Percentiles rank a stretch among this genome's conserved stretches.
These are phyloP conservation scores for Leptinotarsa texana DNA, from an alignment of 1,140 invertebrate species.

Conservation along the genomic window DNA sequence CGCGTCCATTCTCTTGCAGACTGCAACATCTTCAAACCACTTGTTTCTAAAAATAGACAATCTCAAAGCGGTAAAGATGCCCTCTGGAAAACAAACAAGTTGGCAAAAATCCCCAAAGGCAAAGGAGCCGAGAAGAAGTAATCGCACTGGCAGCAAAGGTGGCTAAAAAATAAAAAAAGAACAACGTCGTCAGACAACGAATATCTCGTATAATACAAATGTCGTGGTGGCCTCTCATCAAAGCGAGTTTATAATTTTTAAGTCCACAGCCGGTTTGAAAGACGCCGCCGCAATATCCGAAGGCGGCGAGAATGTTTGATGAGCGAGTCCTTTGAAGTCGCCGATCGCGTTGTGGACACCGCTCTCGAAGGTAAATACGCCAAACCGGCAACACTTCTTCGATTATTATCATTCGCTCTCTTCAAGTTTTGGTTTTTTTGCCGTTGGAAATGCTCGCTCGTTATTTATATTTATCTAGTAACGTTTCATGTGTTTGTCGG, in stretches of 20 bases:
- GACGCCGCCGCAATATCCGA: constrained; percentile 19
- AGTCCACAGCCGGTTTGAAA: constrained; percentile 28
- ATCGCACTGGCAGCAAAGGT: not conserved
- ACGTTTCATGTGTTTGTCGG: not conserved
- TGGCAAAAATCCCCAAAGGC: constrained; percentile 1
- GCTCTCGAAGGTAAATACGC: constrained; percentile 10
- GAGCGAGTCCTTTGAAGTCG: constrained; percentile 29
- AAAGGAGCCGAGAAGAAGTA: constrained; percentile 5
- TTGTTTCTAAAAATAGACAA: constrained; percentile 4
- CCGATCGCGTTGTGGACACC: constrained; percentile 17
- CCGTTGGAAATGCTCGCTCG: not conserved
- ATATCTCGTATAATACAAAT: constrained; percentile 27
- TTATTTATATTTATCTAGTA: constrained; percentile 9
- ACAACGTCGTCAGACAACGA: not conserved
- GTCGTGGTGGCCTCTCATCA: constrained; percentile 35
- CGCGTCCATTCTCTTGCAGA: not conserved
- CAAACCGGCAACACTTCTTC: constrained; percentile 2
- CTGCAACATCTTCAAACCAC: not conserved
- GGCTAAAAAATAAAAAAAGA: constrained; percentile 4
- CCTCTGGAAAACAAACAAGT: constrained; percentile 5
- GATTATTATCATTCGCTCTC: not conserved
- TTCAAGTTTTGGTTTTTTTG: not conserved
- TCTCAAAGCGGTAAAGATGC: constrained; percentile 1
- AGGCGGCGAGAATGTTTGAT: constrained; percentile 29
- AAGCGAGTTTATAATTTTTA: constrained; percentile 40